Evolutionary conservation across 2,797 vertebrate genomes (phyloP).

Genomic region (Smutsia temminckii): DNA sequence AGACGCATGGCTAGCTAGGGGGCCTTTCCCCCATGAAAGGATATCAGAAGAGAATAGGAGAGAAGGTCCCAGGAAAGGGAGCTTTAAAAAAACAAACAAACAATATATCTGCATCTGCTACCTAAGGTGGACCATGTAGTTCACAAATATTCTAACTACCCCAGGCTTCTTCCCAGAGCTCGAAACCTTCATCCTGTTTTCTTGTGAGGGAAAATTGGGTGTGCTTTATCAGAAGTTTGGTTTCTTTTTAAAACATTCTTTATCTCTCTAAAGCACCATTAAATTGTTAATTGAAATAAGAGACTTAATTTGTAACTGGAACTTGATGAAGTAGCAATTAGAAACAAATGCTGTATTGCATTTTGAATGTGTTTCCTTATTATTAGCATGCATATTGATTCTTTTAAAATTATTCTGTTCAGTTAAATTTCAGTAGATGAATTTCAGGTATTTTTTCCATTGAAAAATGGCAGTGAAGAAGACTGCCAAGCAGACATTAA

Average conservation of each 20-base stretch:
- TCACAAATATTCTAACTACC: background rate
- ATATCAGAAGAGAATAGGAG: background rate
- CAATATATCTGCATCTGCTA: background rate
- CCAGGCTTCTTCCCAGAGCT: background rate
- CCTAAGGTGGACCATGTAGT: background rate
- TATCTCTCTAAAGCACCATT: constrained; percentile 56
- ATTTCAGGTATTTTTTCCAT: constrained; percentile 57
- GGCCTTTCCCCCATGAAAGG: background rate
- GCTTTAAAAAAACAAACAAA: background rate
- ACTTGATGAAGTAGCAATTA: constrained; percentile 54
- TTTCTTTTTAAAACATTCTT: constrained; percentile 52
- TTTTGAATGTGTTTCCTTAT: constrained; percentile 19
- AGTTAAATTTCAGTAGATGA: constrained; percentile 50
- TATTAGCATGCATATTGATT: constrained; percentile 45
- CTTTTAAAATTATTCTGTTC: constrained; percentile 34
- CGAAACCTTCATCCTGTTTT: background rate
- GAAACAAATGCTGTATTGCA: constrained; percentile 34
- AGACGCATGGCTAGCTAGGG: background rate
- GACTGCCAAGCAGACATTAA: constrained; percentile 46
- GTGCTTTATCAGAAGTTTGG: constrained; percentile 35
- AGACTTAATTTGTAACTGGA: constrained; percentile 48
- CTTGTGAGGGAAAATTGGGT: background rate
- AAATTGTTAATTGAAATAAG: constrained; percentile 67
- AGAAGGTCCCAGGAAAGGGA: background rate
- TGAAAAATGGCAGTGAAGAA: constrained; percentile 56